These are phyloP conservation scores for Myotis daubentonii DNA, from an alignment of 2,797 vertebrate species.

Conservation along the genomic window DNA sequence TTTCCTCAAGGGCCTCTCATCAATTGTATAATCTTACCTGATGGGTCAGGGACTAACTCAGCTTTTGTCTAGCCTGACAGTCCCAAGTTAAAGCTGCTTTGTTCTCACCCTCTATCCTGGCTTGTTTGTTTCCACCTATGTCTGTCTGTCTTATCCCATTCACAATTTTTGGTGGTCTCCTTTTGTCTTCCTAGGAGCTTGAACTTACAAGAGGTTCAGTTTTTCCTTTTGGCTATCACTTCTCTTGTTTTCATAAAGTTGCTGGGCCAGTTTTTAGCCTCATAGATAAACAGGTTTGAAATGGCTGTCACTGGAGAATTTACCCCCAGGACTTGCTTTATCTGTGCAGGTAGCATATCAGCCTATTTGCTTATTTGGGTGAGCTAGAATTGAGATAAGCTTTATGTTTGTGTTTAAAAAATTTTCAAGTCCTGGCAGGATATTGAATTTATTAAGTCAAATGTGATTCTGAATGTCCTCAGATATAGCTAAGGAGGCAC, in stretches of 20 bases:
- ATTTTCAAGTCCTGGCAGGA: conserved; percentile 11
- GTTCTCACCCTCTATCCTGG: not conserved
- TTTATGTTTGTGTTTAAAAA: conserved; percentile 62
- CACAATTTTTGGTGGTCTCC: conserved; percentile 18
- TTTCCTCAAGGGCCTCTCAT: not conserved
- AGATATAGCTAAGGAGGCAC: not conserved
- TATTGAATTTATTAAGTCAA: conserved; percentile 10
- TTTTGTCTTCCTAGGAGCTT: conserved; percentile 44
- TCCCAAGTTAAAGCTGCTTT: not conserved
- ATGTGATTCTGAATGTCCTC: not conserved
- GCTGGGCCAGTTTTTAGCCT: conserved; percentile 51
- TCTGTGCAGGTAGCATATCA: conserved; percentile 7
- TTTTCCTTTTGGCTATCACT: conserved; percentile 16
- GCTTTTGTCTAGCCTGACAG: not conserved
- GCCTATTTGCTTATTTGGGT: conserved; percentile 40
- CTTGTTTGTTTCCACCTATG: conserved; percentile 23
- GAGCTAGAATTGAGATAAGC: conserved; percentile 53
- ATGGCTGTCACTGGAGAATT: conserved; percentile 65
- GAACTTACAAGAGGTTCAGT: not conserved
- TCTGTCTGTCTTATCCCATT: conserved; percentile 30
- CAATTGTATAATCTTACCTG: not conserved
- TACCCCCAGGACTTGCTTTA: not conserved
- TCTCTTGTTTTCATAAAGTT: conserved; percentile 60
- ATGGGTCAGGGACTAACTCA: not conserved
- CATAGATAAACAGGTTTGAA: conserved; percentile 62